Evolutionary conservation across 2,888 invertebrate species (phyloP), one percentile per base, ranked within the genome.

Genomic region (Neoaliturus tenellus): DNA sequence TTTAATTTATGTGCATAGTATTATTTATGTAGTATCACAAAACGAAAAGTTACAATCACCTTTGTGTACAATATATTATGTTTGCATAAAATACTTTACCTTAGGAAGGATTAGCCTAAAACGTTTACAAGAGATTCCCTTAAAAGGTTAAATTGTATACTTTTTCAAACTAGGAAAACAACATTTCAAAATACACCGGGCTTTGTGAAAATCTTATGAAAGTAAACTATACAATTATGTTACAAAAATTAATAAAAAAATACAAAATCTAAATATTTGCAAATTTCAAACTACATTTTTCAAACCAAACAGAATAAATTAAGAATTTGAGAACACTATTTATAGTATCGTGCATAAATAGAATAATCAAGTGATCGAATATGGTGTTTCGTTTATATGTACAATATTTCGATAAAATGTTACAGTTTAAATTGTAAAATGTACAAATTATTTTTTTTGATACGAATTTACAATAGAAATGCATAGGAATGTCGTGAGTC

Each of bases 301-400:
- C 31, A 33, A 33, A 69, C 28, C 33, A 75, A 39, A 39, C n/a
- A n/a, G 23, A 75, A 25, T 5, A 48, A 35, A 71, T 39, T 4
- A 75, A 75, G 25, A 2, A 6, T 48, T 78, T 78, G 3, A 20
- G 35, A 55, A 35, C 33, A 55, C 55, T 35, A 33, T 17, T n/a
- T 28, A 78, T 31, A 44, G 35, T 44, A 48, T 44, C 17, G 75
- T 75, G 75, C 75, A 78, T 48, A 31, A 31, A 28, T 62, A 28
- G 55, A 28, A 62, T 28, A 28, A 6, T 62, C 33, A 55, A 48
- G 33, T 78, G 33, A 33, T 31, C 48, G 55, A 78, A 55, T 78
- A 78, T 78, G 78, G 78, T 78, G 78, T 78, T 78, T 78, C n/a
- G n/a, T 78, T 51, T 75, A 75, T 75, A 75, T 75, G n/a, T 75